phyloP scores from a whole-genome alignment of 2,888 invertebrate species.

The Lycia hirtaria region DNA sequence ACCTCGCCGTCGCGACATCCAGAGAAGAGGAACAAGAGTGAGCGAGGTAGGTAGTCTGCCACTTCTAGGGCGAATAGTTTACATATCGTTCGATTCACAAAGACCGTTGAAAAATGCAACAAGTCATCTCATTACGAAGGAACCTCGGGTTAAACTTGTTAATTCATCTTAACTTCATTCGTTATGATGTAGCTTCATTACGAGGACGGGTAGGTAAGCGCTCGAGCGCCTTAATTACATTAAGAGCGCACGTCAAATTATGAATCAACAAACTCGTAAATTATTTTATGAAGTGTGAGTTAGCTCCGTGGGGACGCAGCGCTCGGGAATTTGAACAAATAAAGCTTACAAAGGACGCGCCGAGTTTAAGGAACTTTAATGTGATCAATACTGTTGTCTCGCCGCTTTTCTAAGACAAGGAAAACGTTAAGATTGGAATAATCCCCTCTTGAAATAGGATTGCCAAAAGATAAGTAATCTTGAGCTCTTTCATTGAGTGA shows the following conservation, averaged over 20 bases:
- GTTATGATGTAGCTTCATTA: slow-evolving; percentile 57
- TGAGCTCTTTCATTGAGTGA: too few relatives aligned
- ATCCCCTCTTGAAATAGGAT: background rate
- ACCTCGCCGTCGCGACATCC: slow-evolving; percentile 72
- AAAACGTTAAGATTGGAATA: slow-evolving; percentile 27
- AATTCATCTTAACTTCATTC: slow-evolving; percentile 63
- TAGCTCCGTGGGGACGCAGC: slow-evolving; percentile 15
- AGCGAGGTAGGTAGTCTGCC: slow-evolving; percentile 61
- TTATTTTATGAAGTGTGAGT: slow-evolving; percentile 17
- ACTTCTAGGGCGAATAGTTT: slow-evolving; percentile 58
- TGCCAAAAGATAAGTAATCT: too few relatives aligned
- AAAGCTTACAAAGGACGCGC: slow-evolving; percentile 35
- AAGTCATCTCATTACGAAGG: slow-evolving; percentile 51
- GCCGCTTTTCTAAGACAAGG: slow-evolving; percentile 29
- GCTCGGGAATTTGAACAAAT: slow-evolving; percentile 19
- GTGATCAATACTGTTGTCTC: slow-evolving; percentile 38
- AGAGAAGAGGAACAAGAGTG: slow-evolving; percentile 69
- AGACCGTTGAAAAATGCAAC: slow-evolving; percentile 50
- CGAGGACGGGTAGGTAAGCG: slow-evolving; percentile 49
- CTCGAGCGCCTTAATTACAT: slow-evolving; percentile 53
- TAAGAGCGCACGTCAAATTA: slow-evolving; percentile 40
- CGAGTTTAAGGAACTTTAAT: slow-evolving; percentile 39
- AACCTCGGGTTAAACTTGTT: slow-evolving; percentile 52
- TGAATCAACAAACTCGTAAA: slow-evolving; percentile 35
- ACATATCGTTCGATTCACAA: slow-evolving; percentile 46